Base-by-base conservation (phyloP, 2,888 invertebrate genomes). In the Noctua janthina region DNA sequence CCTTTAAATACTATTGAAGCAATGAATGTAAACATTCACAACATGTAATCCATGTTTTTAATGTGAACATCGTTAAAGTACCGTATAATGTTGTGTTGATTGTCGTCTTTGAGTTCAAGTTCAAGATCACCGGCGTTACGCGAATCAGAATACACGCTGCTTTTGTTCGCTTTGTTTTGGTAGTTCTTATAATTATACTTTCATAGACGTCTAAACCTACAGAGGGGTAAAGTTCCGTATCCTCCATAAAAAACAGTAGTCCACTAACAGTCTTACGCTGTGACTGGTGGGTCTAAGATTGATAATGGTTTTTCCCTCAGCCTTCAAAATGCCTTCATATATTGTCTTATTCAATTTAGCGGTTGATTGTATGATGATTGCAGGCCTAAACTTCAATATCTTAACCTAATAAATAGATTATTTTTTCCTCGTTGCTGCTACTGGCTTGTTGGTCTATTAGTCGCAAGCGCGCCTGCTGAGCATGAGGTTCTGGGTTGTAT, bases 61-160 rank as follows among this genome's bases (percentile, higher is more conserved):
- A 51, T 83, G 43, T 67, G 39, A n/a, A 62, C 13, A 29, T 81
- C 39, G 59, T 59, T 51, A 51, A 29, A 68, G 23, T 66, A 66
- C 76, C 51, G 72, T 73, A 56, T 15, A 74, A 20, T 72, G 72
- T 39, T 29, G 51, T 56, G 43, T 75, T 68, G 43, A 68, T 66
- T 64, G 23, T 66, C 17, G 62, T 35, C 51, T 69, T 82, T 56
- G 39, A 59, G 72, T 86, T 82, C 59, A 82, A 76, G 83, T 73
- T 83, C 76, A 86, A 86, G 62, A 66, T n/a, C 29, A 23, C 20
- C 43, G 2, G 68, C 8, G 70, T 85, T 80, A 11, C 23, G 49
- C 71, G 74, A 74, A 81, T 74, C 29, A 35, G 39, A 85, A 85
- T 39, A 59, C 17, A 46, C 62, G 23, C 49, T 77, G 39, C 29